Base-by-base conservation (phyloP, 1,140 invertebrate genomes). In the Brachionus sp. region DNA sequence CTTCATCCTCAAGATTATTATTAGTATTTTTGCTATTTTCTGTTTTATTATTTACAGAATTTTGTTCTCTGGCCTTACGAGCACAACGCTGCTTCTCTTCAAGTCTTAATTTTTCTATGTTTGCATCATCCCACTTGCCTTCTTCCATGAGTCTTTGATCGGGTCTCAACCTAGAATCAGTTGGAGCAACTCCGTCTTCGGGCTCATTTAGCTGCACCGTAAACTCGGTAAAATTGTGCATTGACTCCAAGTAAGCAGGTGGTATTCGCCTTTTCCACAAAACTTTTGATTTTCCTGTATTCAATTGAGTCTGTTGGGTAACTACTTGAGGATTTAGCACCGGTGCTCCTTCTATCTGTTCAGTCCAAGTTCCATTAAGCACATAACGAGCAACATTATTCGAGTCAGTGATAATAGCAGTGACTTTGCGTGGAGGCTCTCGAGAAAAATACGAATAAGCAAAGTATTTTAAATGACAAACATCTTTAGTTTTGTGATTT, bases 111-210 rank as follows among this genome's bases (percentile, higher is more conserved):
- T 99, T 99, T 86, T 95, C 93, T 13, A 91, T 88, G 90, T 99
- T 99, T 37, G 97, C 97, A 85, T 96, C 95, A 86, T 99, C 95
- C 96, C 97, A 99, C 16, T 90, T 86, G 6, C 95, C 96, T 82
- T 96, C 92, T 89, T 99, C 98, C 97, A 99, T 99, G 57, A 98
- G 91, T 64, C 96, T 92, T 90, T 98, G 96, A 92, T 99, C 97
- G 57, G 97, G 96, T 84, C 97, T 91, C 23, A 91, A 88, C n/a
- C 97, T 92, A 16, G 93, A 94, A 91, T 99, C 98, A 0, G 97
- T 98, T 13, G 97, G 96, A 35, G 96, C 95, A 33, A 98, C 92
- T 23, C 68, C 80, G 46, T 92, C 93, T 5, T 94, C 92, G 9
- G 91, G 90, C 89, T 99, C 97, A 88, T 99, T 99, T 68, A 99